phyloP scores from a whole-genome alignment of 2,113 vertebrate species.

The Urocitellus parryii region DNA sequence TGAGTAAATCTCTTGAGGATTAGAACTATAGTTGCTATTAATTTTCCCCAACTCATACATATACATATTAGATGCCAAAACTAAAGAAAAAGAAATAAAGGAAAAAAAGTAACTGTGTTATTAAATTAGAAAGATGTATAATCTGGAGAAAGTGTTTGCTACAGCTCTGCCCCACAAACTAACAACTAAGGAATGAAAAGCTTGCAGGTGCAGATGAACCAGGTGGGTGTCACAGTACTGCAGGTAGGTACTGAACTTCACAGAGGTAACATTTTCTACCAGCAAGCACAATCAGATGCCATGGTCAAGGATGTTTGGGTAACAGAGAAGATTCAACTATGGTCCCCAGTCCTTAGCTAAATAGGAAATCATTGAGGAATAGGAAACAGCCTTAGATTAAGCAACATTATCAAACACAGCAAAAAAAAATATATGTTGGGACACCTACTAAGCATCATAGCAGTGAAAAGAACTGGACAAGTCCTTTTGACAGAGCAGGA shows the following conservation, averaged over 20 bases:
- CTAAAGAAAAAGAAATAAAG: not conserved
- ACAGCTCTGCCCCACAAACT: not conserved
- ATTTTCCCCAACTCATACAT: not conserved
- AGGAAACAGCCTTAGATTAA: not conserved
- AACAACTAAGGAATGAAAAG: not conserved
- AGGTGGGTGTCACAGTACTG: not conserved
- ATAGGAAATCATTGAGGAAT: not conserved
- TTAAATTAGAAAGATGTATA: not conserved
- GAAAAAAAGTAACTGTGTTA: not conserved
- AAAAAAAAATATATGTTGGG: not conserved
- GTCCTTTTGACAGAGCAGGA: not conserved
- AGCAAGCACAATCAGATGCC: not conserved
- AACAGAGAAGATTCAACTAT: not conserved
- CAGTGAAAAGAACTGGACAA: not conserved
- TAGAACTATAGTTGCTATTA: not conserved
- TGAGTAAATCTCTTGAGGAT: conserved; percentile 14
- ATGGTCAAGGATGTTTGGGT: not conserved
- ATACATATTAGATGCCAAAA: not conserved
- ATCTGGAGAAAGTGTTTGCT: not conserved
- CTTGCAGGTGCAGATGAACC: not conserved
- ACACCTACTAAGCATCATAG: not conserved
- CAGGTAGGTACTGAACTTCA: not conserved
- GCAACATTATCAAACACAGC: not conserved
- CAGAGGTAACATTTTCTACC: not conserved
- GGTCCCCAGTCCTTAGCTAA: not conserved